Evolutionary conservation across 2,797 vertebrate species (phyloP).

Genomic region (Liasis olivaceus): DNA sequence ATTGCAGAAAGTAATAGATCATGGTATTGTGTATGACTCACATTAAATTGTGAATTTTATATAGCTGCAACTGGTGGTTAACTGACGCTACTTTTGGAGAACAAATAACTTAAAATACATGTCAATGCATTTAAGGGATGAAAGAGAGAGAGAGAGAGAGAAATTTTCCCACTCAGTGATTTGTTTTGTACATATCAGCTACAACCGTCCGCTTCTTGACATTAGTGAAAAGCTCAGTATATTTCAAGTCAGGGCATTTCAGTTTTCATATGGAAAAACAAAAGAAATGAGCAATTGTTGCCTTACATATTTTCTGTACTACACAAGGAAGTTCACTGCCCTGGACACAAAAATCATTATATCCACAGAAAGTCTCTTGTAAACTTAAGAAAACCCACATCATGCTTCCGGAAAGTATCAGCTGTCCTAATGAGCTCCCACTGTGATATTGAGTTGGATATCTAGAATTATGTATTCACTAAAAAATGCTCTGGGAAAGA

Average conservation of each 20-base stretch:
- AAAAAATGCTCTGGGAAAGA: not conserved
- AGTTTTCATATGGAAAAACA: not conserved
- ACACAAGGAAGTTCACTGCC: not conserved
- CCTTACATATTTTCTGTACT: not conserved
- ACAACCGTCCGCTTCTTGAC: not conserved
- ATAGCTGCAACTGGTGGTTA: fast-evolving
- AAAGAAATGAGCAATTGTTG: not conserved
- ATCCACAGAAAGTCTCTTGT: not conserved
- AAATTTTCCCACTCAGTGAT: not conserved
- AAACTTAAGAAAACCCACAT: not conserved
- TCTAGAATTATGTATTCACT: conserved; percentile 6
- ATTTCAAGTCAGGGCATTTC: not conserved
- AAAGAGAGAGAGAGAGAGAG: not conserved
- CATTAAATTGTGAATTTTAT: not conserved
- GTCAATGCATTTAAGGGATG: not conserved
- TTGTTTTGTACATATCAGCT: not conserved
- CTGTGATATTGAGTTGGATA: not conserved
- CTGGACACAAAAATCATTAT: not conserved
- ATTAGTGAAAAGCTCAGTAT: not conserved
- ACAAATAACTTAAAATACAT: not conserved
- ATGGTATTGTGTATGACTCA: not conserved
- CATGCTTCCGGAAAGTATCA: not conserved
- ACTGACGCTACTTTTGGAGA: not conserved
- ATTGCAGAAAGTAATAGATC: not conserved
- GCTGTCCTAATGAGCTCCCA: not conserved